Base-by-base conservation (phyloP, 2,888 invertebrate genomes). In the Electrophaes corylata region DNA sequence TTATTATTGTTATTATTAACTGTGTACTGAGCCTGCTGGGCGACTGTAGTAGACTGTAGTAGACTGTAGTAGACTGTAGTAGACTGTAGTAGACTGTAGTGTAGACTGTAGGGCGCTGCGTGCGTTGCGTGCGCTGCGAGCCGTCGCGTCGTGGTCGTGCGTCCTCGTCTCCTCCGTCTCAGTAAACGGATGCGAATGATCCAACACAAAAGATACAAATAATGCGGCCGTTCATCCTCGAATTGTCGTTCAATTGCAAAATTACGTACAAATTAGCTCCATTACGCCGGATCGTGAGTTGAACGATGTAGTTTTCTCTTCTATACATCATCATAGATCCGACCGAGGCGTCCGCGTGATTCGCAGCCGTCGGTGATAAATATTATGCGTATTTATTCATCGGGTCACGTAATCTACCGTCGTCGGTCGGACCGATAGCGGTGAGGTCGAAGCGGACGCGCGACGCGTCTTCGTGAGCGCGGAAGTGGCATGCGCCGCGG, bases 401-500 rank as follows among this genome's bases (percentile, higher is more conserved):
- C 50, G 59, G 65, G 64, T 63, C 61, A 64, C 16, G 49, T 43
- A 20, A 55, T 46, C 54, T 41, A 11, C 37, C 29, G 29, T 11
- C 45, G 31, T 12, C 23, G 39, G 44, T 37, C 44, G 57, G 37
- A n/a, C 11, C 35, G 68, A 65, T 68, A 65, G 43, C 49, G 55
- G 46, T 19, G 60, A 66, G 64, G 68, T 68, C 72, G 60, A 75
- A 77, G 69, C 75, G 81, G 82, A 77, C 82, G 67, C 60, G 60
- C 6, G 26, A 16, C 16, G 37, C 12, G 8, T 0, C n/a, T 23
- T 41, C 11, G 40, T 2, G n/a, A n/a, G 10, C 11, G 40, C 19
- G 12, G 6, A 37, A 3, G 26, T 16, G 31, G n/a, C 20, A 4
- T n/a, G 51, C 26, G 40, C 54, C 11, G 8, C 26, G 46, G 19